Evolutionary conservation across 2,888 invertebrate species (phyloP).

Genomic region (Drosophila algonquin): DNA sequence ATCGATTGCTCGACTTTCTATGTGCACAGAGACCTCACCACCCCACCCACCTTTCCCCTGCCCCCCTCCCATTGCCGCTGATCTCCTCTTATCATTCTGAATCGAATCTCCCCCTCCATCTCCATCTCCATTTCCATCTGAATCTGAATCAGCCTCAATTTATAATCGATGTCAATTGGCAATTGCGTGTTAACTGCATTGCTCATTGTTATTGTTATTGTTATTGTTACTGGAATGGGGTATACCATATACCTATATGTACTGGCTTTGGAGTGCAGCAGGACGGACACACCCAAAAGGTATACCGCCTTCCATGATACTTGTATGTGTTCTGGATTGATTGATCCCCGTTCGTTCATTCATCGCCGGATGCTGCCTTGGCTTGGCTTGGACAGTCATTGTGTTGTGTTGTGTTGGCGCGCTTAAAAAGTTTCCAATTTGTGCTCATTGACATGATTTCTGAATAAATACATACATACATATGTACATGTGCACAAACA

Average conservation of each 20-base stretch:
- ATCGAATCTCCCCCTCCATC: slow-evolving; percentile 1
- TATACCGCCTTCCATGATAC: not conserved
- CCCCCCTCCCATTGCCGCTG: not conserved
- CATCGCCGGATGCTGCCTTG: not conserved
- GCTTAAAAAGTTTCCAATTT: not conserved
- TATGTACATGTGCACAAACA: not conserved
- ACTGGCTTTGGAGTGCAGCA: slow-evolving; percentile 15
- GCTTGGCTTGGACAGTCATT: not conserved
- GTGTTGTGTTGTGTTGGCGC: not conserved
- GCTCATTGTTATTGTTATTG: not conserved
- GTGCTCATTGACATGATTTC: slow-evolving; percentile 1
- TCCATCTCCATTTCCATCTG: not conserved
- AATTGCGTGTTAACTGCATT: slow-evolving; percentile 36
- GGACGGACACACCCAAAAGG: slow-evolving; percentile 12
- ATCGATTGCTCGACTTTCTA: slow-evolving; percentile 33
- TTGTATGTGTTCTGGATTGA: slow-evolving; percentile 1
- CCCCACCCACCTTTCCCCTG: no score
- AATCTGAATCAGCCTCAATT: slow-evolving; percentile 8
- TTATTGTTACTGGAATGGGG: slow-evolving; percentile 24
- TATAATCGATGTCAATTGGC: slow-evolving; percentile 48
- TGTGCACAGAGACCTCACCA: slow-evolving; percentile 4
- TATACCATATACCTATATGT: not conserved
- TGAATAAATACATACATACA: not conserved
- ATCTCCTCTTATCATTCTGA: slow-evolving; percentile 23
- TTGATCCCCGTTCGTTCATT: slow-evolving; percentile 2